Evolutionary conservation across 2,797 vertebrate genomes (phyloP).

Genomic region (Buceros bicornis): DNA sequence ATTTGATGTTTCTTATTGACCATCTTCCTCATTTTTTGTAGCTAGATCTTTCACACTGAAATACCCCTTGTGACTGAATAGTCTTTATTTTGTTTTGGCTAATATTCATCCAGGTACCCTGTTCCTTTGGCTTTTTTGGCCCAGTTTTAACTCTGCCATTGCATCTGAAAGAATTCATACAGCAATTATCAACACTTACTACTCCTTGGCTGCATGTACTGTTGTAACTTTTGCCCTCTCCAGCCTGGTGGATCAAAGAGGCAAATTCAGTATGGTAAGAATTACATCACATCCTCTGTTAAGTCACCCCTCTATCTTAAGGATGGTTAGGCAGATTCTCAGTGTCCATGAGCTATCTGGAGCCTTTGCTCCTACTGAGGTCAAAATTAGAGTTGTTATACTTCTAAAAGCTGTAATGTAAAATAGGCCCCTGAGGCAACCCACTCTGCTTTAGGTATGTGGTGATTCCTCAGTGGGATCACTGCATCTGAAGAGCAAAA

Average conservation of each 20-base stretch:
- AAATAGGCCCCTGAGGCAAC: not conserved
- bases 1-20: not conserved
- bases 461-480: not conserved
- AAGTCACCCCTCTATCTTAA: not conserved
- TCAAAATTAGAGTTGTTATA: not conserved
- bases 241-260: constrained; percentile 88
- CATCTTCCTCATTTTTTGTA: not conserved
- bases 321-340: not conserved
- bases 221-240: constrained; percentile 90
- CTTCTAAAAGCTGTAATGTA: not conserved
- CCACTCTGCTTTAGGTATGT: not conserved
- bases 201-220: constrained; percentile 89
- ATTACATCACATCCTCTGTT: not conserved
- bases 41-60: not conserved
- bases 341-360: not conserved
- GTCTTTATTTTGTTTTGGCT: not conserved
- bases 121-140: constrained; percentile 98
- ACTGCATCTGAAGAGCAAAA: not conserved
- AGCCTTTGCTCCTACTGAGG: not conserved
- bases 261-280: constrained; percentile 94
- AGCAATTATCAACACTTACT: constrained; percentile 93
- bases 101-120: constrained; percentile 86
- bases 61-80: not conserved
- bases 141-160: constrained; percentile 96
- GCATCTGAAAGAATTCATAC: constrained; percentile 34